phyloP scores from a whole-genome alignment of 2,888 invertebrate genomes.

The Callimorpha dominula region DNA sequence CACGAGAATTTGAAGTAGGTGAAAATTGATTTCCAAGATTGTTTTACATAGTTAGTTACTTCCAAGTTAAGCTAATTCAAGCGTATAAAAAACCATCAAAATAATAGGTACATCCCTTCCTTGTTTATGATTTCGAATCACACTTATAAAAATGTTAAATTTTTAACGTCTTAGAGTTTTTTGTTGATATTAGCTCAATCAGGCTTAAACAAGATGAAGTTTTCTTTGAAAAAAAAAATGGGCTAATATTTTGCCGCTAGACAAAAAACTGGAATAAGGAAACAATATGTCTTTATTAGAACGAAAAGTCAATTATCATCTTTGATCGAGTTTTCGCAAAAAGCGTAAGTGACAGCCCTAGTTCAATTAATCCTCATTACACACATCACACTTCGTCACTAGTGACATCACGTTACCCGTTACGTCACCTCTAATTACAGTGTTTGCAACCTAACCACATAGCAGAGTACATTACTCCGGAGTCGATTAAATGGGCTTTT shows the following conservation, averaged over 20 bases:
- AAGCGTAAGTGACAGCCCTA: slow-evolving; percentile 16
- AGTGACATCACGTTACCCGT: slow-evolving; percentile 22
- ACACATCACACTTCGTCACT: slow-evolving; percentile 22
- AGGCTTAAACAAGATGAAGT: too few species aligned
- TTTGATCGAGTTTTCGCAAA: neutral
- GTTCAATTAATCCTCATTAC: slow-evolving; percentile 38
- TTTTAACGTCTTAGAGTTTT: neutral
- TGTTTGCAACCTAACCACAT: slow-evolving; percentile 30
- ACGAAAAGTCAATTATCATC: neutral
- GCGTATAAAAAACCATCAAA: neutral
- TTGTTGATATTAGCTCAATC: neutral
- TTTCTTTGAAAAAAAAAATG: too few species aligned
- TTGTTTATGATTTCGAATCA: neutral
- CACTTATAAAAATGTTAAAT: neutral
- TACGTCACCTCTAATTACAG: slow-evolving; percentile 38
- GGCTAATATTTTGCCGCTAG: too few species aligned
- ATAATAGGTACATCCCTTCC: neutral
- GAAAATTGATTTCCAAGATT: too few species aligned
- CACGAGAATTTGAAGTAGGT: too few species aligned
- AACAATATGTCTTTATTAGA: neutral
- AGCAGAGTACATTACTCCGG: slow-evolving; percentile 35
- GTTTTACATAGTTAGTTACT: too few species aligned
- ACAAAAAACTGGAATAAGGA: neutral
- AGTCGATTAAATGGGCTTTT: slow-evolving; percentile 39
- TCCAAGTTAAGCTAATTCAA: too few species aligned